These are phyloP conservation scores for Bombus vancouverensis DNA, from an alignment of 1,140 invertebrate genomes.

Conservation along the genomic window DNA sequence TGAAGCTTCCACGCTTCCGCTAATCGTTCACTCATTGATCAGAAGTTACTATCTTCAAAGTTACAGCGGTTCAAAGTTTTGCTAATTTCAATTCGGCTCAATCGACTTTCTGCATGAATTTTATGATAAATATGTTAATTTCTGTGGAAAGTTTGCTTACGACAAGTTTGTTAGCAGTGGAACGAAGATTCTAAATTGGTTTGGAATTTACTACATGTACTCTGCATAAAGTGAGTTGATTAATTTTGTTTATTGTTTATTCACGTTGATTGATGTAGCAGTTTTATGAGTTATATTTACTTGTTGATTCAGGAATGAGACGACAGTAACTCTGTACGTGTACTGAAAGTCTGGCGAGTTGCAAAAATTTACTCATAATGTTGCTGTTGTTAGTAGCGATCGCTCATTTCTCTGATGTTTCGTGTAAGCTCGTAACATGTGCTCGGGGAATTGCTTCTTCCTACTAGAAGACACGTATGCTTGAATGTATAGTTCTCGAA, in stretches of 20 bases:
- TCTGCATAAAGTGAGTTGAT: background rate
- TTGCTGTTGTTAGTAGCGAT: constrained; percentile 8
- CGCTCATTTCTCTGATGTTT: constrained; percentile 48
- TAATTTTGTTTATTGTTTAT: background rate
- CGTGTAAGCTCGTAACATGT: background rate
- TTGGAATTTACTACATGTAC: background rate
- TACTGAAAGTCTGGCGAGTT: background rate
- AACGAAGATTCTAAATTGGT: background rate
- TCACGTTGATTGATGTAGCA: background rate
- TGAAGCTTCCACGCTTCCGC: background rate
- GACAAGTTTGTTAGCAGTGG: background rate
- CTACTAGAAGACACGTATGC: background rate
- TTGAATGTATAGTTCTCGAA: constrained; percentile 18
- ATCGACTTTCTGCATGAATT: background rate
- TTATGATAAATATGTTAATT: background rate
- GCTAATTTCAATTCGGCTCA: background rate
- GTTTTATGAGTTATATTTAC: background rate
- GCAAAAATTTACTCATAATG: too few species aligned
- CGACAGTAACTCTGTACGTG: background rate
- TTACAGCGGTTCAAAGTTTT: background rate
- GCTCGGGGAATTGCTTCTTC: background rate
- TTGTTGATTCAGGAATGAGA: background rate
- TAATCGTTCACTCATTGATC: accelerated
- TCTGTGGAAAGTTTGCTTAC: background rate
- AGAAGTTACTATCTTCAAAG: background rate